These are phyloP conservation scores for Mustelus asterias DNA, from an alignment of 2,113 vertebrate genomes.

Conservation along the genomic window DNA sequence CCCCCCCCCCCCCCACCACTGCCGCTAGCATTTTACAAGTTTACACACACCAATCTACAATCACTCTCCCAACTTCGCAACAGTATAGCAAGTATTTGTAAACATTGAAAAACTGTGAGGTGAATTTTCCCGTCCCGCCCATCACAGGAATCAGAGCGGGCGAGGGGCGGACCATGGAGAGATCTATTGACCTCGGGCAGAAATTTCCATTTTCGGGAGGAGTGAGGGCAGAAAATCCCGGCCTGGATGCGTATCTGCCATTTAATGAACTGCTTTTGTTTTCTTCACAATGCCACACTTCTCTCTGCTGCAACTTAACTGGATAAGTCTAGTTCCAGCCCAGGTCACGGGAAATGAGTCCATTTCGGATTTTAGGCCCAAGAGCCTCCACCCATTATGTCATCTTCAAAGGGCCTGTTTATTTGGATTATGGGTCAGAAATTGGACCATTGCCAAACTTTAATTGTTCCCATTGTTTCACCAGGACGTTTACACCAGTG, in stretches of 20 bases:
- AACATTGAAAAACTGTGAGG: too few relatives aligned
- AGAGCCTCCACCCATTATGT: background rate
- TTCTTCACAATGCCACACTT: background rate
- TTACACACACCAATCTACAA: too few relatives aligned
- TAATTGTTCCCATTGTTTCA: background rate
- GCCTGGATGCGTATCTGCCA: background rate
- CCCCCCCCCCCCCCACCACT: too few relatives aligned
- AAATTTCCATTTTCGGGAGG: too few relatives aligned
- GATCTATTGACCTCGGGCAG: too few relatives aligned
- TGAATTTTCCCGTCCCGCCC: too few relatives aligned
- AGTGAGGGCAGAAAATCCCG: too few relatives aligned
- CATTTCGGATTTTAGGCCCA: background rate
- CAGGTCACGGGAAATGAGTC: background rate
- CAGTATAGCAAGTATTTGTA: too few relatives aligned
- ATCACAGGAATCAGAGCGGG: too few relatives aligned
- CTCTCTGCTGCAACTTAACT: background rate
- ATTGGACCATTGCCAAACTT: background rate
- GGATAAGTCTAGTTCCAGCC: background rate
- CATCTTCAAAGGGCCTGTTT: constrained; percentile 23
- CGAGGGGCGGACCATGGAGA: too few relatives aligned
- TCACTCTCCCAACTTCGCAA: too few relatives aligned
- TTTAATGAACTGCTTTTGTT: background rate
- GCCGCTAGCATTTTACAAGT: too few relatives aligned
- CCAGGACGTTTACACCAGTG: background rate
- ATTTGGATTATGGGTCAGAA: constrained; percentile 8